Percentiles rank a stretch among this genome's conserved stretches.
phyloP scores from a whole-genome alignment of 1,140 invertebrate species.

The Pseudobourletiella spinata region DNA sequence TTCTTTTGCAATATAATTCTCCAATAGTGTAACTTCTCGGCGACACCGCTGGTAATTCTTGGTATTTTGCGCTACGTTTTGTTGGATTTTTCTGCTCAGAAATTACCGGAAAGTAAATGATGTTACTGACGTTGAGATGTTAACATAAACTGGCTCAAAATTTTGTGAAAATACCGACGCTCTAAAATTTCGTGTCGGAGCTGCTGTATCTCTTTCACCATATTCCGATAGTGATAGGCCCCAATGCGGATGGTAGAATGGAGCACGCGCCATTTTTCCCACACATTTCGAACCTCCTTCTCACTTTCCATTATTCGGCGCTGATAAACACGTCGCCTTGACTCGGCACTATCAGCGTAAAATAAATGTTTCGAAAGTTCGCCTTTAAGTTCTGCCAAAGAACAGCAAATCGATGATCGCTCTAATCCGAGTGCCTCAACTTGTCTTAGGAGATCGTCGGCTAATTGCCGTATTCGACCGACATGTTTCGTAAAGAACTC shows the following conservation, averaged over 20 bases:
- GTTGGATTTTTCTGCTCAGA: not conserved
- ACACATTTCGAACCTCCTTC: slow-evolving; percentile 17
- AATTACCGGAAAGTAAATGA: not conserved
- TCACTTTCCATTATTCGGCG: slow-evolving; percentile 20
- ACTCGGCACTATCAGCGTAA: slow-evolving; percentile 17
- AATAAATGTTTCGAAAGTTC: slow-evolving; percentile 21
- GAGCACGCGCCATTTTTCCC: slow-evolving; percentile 23
- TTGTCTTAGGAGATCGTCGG: slow-evolving; percentile 7
- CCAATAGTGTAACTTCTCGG: slow-evolving; percentile 26
- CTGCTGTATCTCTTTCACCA: slow-evolving; percentile 16
- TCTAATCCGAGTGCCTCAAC: slow-evolving; percentile 23
- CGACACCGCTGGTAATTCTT: not conserved
- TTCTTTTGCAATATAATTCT: slow-evolving; percentile 30
- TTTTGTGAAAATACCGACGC: too few relatives aligned
- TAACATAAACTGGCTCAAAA: too few relatives aligned
- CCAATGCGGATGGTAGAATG: slow-evolving; percentile 30
- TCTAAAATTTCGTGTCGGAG: too few relatives aligned
- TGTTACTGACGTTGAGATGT: too few relatives aligned
- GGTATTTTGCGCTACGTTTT: not conserved
- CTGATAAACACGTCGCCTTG: not conserved
- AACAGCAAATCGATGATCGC: slow-evolving; percentile 9
- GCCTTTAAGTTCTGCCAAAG: slow-evolving; percentile 13
- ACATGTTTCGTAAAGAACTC: slow-evolving; percentile 16
- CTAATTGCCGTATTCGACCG: slow-evolving; percentile 17
- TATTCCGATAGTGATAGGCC: slow-evolving; percentile 26